Evolutionary conservation across 2,797 vertebrate genomes (phyloP).

Genomic region (Cirrhinus molitorella): DNA sequence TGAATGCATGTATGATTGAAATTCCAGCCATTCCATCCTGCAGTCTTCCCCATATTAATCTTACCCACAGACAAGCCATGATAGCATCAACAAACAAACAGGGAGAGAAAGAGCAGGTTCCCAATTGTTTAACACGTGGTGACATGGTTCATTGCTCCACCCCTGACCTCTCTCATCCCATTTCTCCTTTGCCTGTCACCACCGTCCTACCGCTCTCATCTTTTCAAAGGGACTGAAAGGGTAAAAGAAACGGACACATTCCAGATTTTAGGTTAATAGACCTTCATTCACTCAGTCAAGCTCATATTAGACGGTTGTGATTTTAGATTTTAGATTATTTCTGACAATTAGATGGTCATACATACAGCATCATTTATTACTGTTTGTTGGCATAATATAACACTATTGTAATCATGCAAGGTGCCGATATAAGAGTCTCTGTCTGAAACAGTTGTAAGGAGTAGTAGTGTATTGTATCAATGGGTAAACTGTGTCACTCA

Average conservation of each 20-base stretch:
- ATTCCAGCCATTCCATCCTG: constrained; percentile 17
- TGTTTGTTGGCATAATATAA: not conserved
- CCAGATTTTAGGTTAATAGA: not conserved
- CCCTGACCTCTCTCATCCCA: constrained; percentile 34
- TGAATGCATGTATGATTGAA: constrained; percentile 23
- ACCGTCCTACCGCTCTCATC: not conserved
- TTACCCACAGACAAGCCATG: constrained; percentile 7
- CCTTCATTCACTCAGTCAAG: not conserved
- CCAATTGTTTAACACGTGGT: constrained; percentile 29
- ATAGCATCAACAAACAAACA: constrained; percentile 47
- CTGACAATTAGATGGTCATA: not conserved
- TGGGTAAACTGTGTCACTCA: not conserved
- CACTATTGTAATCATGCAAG: not conserved
- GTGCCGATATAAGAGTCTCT: not conserved
- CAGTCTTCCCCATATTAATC: constrained; percentile 34
- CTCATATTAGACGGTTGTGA: not conserved
- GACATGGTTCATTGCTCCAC: constrained; percentile 34
- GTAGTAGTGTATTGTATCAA: not conserved
- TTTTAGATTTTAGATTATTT: not conserved
- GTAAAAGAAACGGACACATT: constrained; percentile 15
- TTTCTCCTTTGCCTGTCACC: constrained; percentile 23
- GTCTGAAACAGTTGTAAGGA: not conserved
- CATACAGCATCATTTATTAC: not conserved
- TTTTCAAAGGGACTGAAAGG: not conserved
- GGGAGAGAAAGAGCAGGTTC: constrained; percentile 36